These are phyloP conservation scores for Rutpela maculata DNA, from an alignment of 2,888 invertebrate species.

Conservation along the genomic window DNA sequence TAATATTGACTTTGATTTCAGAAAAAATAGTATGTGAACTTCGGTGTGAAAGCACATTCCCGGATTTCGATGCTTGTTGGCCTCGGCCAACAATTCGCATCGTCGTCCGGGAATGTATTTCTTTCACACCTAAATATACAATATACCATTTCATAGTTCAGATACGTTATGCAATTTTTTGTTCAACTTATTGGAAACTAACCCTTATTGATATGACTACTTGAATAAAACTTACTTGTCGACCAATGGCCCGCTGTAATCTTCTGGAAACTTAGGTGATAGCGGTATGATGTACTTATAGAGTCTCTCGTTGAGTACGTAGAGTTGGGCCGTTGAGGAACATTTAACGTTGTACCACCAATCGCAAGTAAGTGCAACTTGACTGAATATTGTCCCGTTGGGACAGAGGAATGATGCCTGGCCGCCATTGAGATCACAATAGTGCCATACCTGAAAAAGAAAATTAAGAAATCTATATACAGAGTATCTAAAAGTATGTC, in stretches of 20 bases:
- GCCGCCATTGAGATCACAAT: constrained; percentile 92
- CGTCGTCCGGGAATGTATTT: no score
- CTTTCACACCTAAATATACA: no score
- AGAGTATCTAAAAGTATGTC: neutral
- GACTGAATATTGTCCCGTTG: constrained; percentile 90
- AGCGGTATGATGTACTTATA: constrained; percentile 92
- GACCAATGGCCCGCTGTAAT: constrained; percentile 91
- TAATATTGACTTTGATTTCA: no score
- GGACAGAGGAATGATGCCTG: constrained; percentile 93
- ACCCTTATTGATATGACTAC: no score
- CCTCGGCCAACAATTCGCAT: no score
- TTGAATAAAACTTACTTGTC: constrained; percentile 80
- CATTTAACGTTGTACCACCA: constrained; percentile 97
- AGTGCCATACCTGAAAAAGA: constrained; percentile 87
- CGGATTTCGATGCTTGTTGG: no score
- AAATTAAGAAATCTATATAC: neutral
- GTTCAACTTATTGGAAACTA: no score
- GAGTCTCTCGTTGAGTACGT: constrained; percentile 90
- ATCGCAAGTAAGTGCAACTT: constrained; percentile 91
- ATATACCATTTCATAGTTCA: no score
- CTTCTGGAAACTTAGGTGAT: constrained; percentile 92
- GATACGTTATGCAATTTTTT: no score
- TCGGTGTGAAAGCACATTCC: no score
- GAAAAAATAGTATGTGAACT: no score
- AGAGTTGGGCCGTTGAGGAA: constrained; percentile 87